These are phyloP conservation scores for Eidolon helvum DNA, from an alignment of 2,113 vertebrate species.

Conservation along the genomic window DNA sequence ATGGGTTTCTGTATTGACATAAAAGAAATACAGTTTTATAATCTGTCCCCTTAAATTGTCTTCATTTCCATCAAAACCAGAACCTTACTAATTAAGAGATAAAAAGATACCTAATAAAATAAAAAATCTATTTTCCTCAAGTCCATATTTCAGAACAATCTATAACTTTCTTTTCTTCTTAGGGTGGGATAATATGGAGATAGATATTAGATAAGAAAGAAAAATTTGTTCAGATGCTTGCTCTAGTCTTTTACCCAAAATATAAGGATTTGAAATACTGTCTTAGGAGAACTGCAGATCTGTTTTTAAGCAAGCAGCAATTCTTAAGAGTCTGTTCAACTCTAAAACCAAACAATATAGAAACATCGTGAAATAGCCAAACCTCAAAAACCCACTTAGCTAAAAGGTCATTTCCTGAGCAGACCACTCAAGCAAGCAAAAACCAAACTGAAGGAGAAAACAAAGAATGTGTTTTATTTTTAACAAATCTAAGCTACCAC, in stretches of 20 bases:
- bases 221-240: not conserved
- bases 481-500: constrained; percentile 17
- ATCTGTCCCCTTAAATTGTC: not conserved
- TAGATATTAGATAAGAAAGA: not conserved
- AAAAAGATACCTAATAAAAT: not conserved
- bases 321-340: constrained; percentile 2
- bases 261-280: constrained; percentile 14
- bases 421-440: constrained; percentile 61
- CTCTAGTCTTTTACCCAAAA: not conserved
- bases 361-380: constrained; percentile 44
- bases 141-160: not conserved
- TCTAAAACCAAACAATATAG: constrained; percentile 45
- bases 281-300: constrained; percentile 1
- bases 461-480: constrained; percentile 47
- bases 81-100: constrained; percentile 9
- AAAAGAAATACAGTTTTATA: not conserved
- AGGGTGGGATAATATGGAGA: not conserved
- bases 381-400: constrained; percentile 71
- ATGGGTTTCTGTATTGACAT: not conserved
- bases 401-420: constrained; percentile 65
- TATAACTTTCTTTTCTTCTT: not conserved
- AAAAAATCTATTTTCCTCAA: not conserved
- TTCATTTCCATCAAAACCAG: not conserved
- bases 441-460: constrained; percentile 53
- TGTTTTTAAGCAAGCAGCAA: not conserved